These are phyloP conservation scores for Melozone crissalis DNA, from an alignment of 2,113 vertebrate species.

Conservation along the genomic window DNA sequence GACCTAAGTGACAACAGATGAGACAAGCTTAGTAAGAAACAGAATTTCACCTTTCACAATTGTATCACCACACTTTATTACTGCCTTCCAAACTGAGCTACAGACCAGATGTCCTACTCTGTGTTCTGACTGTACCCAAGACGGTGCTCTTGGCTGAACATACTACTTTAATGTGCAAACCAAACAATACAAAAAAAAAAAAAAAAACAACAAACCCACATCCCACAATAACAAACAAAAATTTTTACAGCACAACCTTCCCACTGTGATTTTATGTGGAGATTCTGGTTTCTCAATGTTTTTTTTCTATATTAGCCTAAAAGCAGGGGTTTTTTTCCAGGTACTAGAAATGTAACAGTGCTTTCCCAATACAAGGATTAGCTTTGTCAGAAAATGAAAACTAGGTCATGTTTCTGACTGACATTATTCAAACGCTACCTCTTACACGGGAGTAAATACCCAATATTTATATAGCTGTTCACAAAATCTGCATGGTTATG, in stretches of 20 bases:
- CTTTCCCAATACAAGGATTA: not conserved
- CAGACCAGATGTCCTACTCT: not conserved
- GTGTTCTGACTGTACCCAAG: not conserved
- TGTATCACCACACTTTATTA: not conserved
- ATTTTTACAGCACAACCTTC: not conserved
- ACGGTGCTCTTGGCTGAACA: not conserved
- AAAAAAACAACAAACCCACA: not conserved
- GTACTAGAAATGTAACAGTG: not conserved
- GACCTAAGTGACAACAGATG: not conserved
- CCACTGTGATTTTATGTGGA: fast-evolving
- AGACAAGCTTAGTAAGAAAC: not conserved
- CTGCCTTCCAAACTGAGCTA: not conserved
- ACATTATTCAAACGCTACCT: not conserved
- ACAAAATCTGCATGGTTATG: not conserved
- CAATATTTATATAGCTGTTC: not conserved
- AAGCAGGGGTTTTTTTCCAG: not conserved
- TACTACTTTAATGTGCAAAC: not conserved
- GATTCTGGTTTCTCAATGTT: not conserved
- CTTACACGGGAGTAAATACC: not conserved
- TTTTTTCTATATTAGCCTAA: not conserved
- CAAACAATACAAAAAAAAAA: not conserved
- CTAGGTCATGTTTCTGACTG: not conserved
- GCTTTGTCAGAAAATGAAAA: not conserved
- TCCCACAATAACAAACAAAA: not conserved
- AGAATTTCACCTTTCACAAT: not conserved